Evolutionary conservation across 2,888 invertebrate genomes (phyloP).

Genomic region (Aphelenchoides bicaudatus): DNA sequence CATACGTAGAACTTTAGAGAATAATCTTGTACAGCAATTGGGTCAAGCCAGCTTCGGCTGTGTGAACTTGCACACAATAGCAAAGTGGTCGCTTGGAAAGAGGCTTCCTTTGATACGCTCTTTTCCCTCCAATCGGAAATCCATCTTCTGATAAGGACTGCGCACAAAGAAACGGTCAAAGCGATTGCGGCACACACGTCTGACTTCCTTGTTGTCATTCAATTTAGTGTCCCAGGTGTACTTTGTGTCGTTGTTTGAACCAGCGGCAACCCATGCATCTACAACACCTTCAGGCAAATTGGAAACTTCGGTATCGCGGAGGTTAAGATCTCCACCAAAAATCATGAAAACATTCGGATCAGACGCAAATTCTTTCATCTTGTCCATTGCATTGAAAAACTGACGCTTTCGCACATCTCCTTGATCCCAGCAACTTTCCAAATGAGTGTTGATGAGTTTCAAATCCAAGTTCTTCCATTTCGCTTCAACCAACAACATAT

Average conservation of each 20-base stretch:
- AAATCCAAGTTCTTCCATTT: constrained; percentile 51
- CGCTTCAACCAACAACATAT: constrained; percentile 33
- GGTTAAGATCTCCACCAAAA: constrained; percentile 68
- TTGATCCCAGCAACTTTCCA: constrained; percentile 67
- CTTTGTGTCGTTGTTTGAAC: constrained; percentile 64
- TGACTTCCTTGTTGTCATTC: constrained; percentile 65
- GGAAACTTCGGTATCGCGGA: constrained; percentile 66
- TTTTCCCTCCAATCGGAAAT: constrained; percentile 47
- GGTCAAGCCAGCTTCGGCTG: background rate
- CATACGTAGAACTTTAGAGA: too few relatives aligned
- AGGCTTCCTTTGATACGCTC: constrained; percentile 44
- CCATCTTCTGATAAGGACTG: constrained; percentile 40
- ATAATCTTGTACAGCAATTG: background rate
- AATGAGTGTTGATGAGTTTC: constrained; percentile 66
- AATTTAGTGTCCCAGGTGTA: constrained; percentile 68
- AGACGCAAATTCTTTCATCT: constrained; percentile 26
- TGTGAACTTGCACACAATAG: constrained; percentile 37
- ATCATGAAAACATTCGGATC: constrained; percentile 61
- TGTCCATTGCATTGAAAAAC: constrained; percentile 44
- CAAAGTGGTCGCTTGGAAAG: constrained; percentile 58
- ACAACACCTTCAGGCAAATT: constrained; percentile 60
- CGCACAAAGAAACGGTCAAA: constrained; percentile 64
- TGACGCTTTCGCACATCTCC: constrained; percentile 64
- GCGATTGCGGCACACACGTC: constrained; percentile 59
- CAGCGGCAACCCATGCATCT: constrained; percentile 65